Percentiles rank a stretch among this genome's conserved stretches.
Evolutionary conservation across 2,113 vertebrate species (phyloP).

Genomic region (Pelecanoides urinatrix): DNA sequence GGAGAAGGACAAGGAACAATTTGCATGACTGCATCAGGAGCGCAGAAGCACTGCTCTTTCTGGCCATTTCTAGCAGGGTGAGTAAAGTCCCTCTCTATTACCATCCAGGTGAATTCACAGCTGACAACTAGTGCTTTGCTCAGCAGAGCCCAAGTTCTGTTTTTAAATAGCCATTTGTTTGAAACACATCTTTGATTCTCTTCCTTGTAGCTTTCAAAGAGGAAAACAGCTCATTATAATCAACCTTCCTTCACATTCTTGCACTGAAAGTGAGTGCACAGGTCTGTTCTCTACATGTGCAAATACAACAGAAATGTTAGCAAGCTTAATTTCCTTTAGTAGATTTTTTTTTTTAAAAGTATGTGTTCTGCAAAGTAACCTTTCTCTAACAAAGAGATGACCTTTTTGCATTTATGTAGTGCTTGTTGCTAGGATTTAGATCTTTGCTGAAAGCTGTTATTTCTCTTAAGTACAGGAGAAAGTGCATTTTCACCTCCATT

Average conservation of each 20-base stretch:
- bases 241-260: background rate
- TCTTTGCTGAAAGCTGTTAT: conserved; percentile 63
- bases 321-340: conserved; percentile 7
- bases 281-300: background rate
- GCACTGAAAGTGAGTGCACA: background rate
- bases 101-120: background rate
- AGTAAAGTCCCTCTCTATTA: background rate
- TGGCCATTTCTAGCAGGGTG: background rate
- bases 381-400: conserved; percentile 47
- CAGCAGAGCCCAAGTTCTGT: background rate
- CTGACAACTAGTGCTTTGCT: background rate
- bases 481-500: conserved; percentile 48
- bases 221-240: background rate
- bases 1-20: background rate
- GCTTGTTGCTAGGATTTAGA: conserved; percentile 61
- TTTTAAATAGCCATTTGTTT: background rate
- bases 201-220: background rate
- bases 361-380: background rate
- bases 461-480: conserved; percentile 57
- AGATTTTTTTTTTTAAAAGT: conserved; percentile 12
- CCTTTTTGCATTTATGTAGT: conserved; percentile 54
- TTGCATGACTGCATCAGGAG: background rate
- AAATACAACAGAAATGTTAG: conserved; percentile 32
- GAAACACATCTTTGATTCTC: background rate
- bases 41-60: background rate